Evolutionary conservation across 2,888 invertebrate genomes (phyloP), one percentile per base, ranked within the genome.

Genomic region (Lasioglossum malachurum): DNA sequence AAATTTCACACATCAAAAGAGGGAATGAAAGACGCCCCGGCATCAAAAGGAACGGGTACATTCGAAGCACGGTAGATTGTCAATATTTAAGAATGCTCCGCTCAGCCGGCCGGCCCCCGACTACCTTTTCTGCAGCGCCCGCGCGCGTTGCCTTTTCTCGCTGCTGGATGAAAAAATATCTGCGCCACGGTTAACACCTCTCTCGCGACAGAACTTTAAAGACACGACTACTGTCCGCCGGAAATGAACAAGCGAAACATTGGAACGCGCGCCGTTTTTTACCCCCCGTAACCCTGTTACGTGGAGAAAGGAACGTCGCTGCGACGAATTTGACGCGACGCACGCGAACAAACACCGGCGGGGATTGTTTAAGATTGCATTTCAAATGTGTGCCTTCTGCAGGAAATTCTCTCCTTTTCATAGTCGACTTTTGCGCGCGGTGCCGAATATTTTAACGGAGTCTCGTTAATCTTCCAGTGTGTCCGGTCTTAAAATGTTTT

Each of bases 1-100:
- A 84, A 84, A 82, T 82, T 84, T 82, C 82, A 78, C 84, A 31
- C 84, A 60, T 82, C 82, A 71, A 78, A 84, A 64, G 78, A 84
- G 72, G 57, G 38, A 76, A 83, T 60, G 64, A 76, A 46, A 74
- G 60, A 38, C 23, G 71, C 14, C 23, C 16, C 12, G 44, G 31
- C 71, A 27, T 83, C 57, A 49, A 76, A 76, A 60, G 78, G 44
- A 19, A 44, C 41, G 60, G n/a, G 64, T 49, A 38, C 35, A 71
- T 83, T 80, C 80, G 60, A 80, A 80, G 57, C 72, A 57, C 1
- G 38, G 71, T 69, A 64, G 75, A 46, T 86, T 83, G 77, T 86
- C 84, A 81, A 86, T 84, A 81, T 76, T 81, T 76, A 75, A 78
- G 60, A 81, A 86, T 69, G 49, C 64, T 77, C 23, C 67, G 73